Evolutionary conservation across 2,113 vertebrate genomes (phyloP), one percentile per base, ranked within the genome.

Genomic region (Nothocercus julius): DNA sequence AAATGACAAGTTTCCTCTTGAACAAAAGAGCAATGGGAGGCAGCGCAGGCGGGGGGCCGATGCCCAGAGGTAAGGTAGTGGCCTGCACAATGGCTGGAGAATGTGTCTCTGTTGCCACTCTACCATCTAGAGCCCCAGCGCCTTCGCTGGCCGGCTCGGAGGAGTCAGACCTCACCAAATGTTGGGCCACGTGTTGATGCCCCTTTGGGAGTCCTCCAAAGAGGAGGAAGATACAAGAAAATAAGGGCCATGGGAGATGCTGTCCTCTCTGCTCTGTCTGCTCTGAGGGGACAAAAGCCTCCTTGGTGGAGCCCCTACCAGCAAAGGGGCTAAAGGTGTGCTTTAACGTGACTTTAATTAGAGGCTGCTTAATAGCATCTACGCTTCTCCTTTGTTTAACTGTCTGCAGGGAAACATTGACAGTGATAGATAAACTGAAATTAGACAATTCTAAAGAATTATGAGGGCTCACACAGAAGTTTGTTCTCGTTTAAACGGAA

Each of bases 1-100:
- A 94, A 97, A 97, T 82, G 81, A 92, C 86, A 89, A 92, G 92
- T 91, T 92, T 96, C 85, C 82, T 80, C 85, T 90, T 82, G 82
- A 95, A 97, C 95, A 97, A 97, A 97, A 92, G 92, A 97, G 89
- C 93, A 94, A 90, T 91, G 95, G 97, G 97, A 96, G 96, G 94
- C 56, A 84, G 87, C 74, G 87, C 89, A 89, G 82, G 83, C 61
- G 8, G 95, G 70, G 70, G 89, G n/a, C 75, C 89, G 75, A 56
- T 96, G 86, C 85, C 87, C 95, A 82, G 93, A 94, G 95, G 91
- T 94, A 93, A 90, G 59, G 11, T 88, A 62, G 11, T 87, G 59
- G 36, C 89, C 93, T 82, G 91, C 94, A 94, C 91, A 97, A 95
- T 89, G 66, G 54, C 76, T 87, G 85, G 82, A 40, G 67, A 96